Evolutionary conservation across 2,888 invertebrate genomes (phyloP).

Genomic region (Folsomia candida): DNA sequence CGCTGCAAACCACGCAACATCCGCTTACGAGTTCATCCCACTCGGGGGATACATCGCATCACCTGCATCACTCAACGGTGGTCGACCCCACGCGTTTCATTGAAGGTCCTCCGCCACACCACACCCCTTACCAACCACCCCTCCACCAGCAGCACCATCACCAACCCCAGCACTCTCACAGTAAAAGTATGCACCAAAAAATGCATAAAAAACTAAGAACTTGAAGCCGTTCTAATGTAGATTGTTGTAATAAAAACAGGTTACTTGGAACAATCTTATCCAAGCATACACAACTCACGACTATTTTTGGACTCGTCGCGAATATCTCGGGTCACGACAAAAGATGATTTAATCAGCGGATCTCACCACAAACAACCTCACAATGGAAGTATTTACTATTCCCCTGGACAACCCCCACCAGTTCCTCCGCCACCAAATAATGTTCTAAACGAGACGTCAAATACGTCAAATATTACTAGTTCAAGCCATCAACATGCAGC

Average conservation of each 20-base stretch:
- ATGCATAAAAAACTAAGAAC: too few relatives aligned
- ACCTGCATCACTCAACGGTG: conserved; percentile 41
- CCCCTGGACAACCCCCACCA: conserved; percentile 41
- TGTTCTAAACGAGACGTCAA: conserved; percentile 41
- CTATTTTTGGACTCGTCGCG: conserved; percentile 46
- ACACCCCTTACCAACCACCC: conserved; percentile 18
- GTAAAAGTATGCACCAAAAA: conserved; percentile 41
- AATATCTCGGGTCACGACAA: conserved; percentile 41
- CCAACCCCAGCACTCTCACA: conserved; percentile 36
- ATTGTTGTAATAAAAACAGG: too few relatives aligned
- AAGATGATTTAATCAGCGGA: conserved; percentile 33
- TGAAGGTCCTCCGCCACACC: conserved; percentile 46
- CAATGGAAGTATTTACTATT: conserved; percentile 49
- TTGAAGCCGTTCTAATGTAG: too few relatives aligned
- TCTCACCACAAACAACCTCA: conserved; percentile 16
- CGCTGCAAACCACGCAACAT: conserved; percentile 44
- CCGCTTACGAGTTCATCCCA: conserved; percentile 49
- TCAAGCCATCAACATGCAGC: conserved; percentile 41
- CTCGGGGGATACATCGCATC: conserved; percentile 47
- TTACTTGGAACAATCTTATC: conserved; percentile 48
- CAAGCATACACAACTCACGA: conserved; percentile 47
- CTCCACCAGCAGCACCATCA: conserved; percentile 2
- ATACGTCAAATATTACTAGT: conserved; percentile 42
- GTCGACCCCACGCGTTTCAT: conserved; percentile 49
- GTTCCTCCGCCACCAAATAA: conserved; percentile 39